Base-by-base conservation (phyloP, 2,888 invertebrate species). In the Xestia xanthographa region DNA sequence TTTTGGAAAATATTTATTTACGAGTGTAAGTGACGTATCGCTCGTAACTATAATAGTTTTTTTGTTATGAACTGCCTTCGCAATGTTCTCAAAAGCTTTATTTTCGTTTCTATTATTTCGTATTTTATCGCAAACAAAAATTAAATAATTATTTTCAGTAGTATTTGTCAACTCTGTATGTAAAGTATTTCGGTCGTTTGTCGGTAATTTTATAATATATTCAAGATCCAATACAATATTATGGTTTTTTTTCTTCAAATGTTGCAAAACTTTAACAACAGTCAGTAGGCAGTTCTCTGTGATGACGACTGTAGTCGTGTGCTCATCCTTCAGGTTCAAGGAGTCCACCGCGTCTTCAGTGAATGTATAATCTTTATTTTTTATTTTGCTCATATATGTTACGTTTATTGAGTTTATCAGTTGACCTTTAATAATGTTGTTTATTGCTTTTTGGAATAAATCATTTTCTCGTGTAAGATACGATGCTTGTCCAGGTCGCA, bases 391-490 rank as follows among this genome's bases (percentile, higher is more conserved):
- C 48, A 58, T 43, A 22, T 58, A 77, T 5, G 60, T 72, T 5
- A 22, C 9, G 26, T 77, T 77, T 14, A 77, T 22, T 22, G 20
- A 34, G 56, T 26, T 70, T 43, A 84, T 66, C 12, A 80, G 58
- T 29, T 66, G 70, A 43, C 76, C 67, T 29, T 26, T n/a, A 2
- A 79, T 22, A 14, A 78, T 73, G 14, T 71, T 72, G 20, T 70
- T 38, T 22, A 77, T 67, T 12, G 75, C 20, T 66, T 34, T 12
- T n/a, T 76, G 22, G 38, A 72, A 84, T 8, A 34, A 72, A 11
- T 67, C 26, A 1, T 6, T 60, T 14, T 69, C 6, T 66, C 74
- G 74, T 41, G 85, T 82, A 4, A 82, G 75, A 70, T 80, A 84
- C 14, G 14, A 0, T n/a, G 63, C n/a, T 5, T 58, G 14, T 41